Base-by-base conservation (phyloP, 1,140 invertebrate species). In the Drosophila oshimai region DNA sequence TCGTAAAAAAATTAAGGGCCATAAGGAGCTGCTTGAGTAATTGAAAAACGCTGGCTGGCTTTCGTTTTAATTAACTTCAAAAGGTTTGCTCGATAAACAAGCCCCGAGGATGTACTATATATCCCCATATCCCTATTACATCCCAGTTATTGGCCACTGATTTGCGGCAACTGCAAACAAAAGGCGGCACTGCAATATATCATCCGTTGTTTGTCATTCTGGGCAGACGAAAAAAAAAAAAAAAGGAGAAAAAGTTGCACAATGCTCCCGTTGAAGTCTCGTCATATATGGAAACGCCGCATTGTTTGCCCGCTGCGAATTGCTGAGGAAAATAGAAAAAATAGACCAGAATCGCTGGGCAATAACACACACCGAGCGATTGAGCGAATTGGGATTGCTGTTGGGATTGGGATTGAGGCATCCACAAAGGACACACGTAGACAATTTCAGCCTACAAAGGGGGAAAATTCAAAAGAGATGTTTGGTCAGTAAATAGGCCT, bases 31-130 rank as follows among this genome's bases (percentile, higher is more conserved):
- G 44, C 62, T 74, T 55, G 62, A 74, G 76, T 80, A 80, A 80
- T 80, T 80, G 76, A 70, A 80, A 80, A 81, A 55, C 31, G 37
- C 55, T 64, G 13, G 18, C 24, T 33, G 26, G 17, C 50, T 29
- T 20, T 68, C 49, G 64, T 72, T 86, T 86, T 86, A 86, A 86
- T 86, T 86, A 86, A 86, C 72, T 87, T 60, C 61, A 69, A 86
- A 87, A 80, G 80, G 75, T 54, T 86, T 64, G 50, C 50, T 55
- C 7, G 31, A 41, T 49, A 73, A 73, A 73, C 69, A 73, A 53
- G 33, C 37, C 67, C 31, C 20, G 15, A 17, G 47, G n/a, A 24
- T 36, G 13, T 10, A 28, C 6, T 24, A 13, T 46, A 39, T 33
- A 57, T 18, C 26, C 17, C 12, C 13, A 37, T n/a, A n/a, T 36